Evolutionary conservation across 2,113 vertebrate genomes (phyloP), one percentile per base, ranked within the genome.

Genomic region (Nesoenas mayeri): DNA sequence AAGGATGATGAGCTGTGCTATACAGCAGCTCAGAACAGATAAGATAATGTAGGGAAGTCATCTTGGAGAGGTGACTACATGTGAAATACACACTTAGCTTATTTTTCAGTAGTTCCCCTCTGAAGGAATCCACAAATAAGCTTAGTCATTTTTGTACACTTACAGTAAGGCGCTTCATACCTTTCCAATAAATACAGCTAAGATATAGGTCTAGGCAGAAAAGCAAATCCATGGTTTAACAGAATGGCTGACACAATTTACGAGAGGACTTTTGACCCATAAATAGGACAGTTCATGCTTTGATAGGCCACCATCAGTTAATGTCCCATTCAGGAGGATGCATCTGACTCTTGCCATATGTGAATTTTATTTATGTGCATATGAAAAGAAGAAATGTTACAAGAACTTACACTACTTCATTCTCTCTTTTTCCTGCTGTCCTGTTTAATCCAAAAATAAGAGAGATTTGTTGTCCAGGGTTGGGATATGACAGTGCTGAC

Each of bases 381-480:
- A 19, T 9, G 48, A 73, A 62, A 57, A 70, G 36, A 34, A 32
- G 24, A 66, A 73, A 34, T 8, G 2, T 36, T 48, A 48, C 22
- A 64, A 11, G 56, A 67, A 48, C 14, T 79, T 88, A 8, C 4
- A 19, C 12, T 44, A 16, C 21, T 64, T 42, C 29, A 6, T 42
- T 29, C 79, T 84, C 9, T 36, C 50, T 75, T 38, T 48, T 84
- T 70, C 18, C 13, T 91, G 19, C 11, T 60, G 34, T 22, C 26
- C 11, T 54, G 4, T 47, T 69, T 70, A 65, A 65, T n/a, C 13
- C 3, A 54, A 84, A 75, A 56, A 29, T 32, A 65, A 47, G 28
- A 38, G 2, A 11, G 0, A 5, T 11, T 73, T n/a, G 5, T 10
- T 66, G 19, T 56, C 34, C 65, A 51, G 5, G 22, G 5, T 1